A percentile compares a stretch with the other conserved stretches of the same genome.
phyloP scores from a whole-genome alignment of 2,888 invertebrate species.

The Hypsopygia costalis region DNA sequence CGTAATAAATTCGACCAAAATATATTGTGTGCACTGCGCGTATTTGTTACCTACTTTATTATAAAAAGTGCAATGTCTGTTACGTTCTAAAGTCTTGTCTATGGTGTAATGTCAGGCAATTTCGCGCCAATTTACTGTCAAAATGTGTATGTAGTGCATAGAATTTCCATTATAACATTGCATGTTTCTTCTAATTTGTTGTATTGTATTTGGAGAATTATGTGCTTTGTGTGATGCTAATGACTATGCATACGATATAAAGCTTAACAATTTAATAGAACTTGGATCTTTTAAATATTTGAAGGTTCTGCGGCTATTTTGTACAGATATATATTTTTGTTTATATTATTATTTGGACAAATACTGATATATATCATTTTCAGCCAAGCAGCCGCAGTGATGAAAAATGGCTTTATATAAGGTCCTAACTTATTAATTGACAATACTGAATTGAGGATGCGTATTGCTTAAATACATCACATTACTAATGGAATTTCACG shows the following conservation, averaged over 20 bases:
- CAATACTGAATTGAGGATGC: too few relatives aligned
- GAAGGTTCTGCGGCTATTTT: neutral
- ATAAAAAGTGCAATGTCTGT: neutral
- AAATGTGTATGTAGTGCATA: neutral
- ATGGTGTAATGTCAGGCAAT: conserved; percentile 8
- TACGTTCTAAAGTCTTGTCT: conserved; percentile 16
- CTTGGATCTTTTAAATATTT: neutral
- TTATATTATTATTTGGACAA: too few relatives aligned
- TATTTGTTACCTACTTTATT: neutral
- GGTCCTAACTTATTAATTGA: too few relatives aligned
- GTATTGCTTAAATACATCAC: too few relatives aligned
- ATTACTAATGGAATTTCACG: too few relatives aligned
- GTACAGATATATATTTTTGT: neutral
- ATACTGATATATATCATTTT: neutral
- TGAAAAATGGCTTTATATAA: too few relatives aligned
- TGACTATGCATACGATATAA: neutral
- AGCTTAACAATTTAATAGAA: neutral
- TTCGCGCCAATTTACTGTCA: conserved; percentile 4
- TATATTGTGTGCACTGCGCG: too few relatives aligned
- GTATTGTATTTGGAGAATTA: too few relatives aligned
- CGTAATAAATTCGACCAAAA: too few relatives aligned
- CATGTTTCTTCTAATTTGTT: too few relatives aligned
- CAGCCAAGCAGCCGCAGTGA: conserved; percentile 2
- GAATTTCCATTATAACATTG: too few relatives aligned
- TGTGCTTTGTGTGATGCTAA: too few relatives aligned